These are phyloP conservation scores for Drosophila bocqueti DNA, from an alignment of 1,140 invertebrate species.

Conservation along the genomic window DNA sequence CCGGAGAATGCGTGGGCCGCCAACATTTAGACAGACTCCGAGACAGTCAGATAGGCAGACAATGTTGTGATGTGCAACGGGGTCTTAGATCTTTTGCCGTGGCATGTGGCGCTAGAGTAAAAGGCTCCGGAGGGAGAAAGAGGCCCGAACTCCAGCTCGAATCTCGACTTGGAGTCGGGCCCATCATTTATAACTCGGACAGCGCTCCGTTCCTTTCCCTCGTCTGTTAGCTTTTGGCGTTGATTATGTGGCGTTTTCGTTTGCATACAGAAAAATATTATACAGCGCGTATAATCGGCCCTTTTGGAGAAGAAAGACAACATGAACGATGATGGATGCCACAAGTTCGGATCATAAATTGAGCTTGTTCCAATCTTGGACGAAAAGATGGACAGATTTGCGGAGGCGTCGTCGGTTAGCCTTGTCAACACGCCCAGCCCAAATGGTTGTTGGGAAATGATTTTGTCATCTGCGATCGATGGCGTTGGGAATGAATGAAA, in stretches of 20 bases:
- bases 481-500: conserved; percentile 16
- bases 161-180: conserved; percentile 32
- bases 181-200: conserved; percentile 73
- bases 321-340: conserved; percentile 67
- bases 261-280: conserved; percentile 40
- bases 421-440: conserved; percentile 59
- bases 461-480: conserved; percentile 22
- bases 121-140: conserved; percentile 42
- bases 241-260: conserved; percentile 51
- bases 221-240: conserved; percentile 39
- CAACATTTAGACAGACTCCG: conserved; percentile 65
- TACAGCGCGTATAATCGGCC: conserved; percentile 29
- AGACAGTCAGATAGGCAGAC: conserved; percentile 31
- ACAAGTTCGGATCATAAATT: conserved; percentile 66
- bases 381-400: conserved; percentile 29
- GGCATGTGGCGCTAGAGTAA: conserved; percentile 74
- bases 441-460: conserved; percentile 52
- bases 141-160: conserved; percentile 27
- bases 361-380: conserved; percentile 39
- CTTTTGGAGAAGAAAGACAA: conserved; percentile 49
- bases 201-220: conserved; percentile 45
- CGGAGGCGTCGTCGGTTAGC: conserved; percentile 49
- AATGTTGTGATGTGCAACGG: conserved; percentile 44
- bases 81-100: conserved; percentile 76
- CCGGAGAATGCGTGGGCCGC: conserved; percentile 62